Conservation (phyloP, 1,140 invertebrate species). For the Microvelia longipes region DNA sequence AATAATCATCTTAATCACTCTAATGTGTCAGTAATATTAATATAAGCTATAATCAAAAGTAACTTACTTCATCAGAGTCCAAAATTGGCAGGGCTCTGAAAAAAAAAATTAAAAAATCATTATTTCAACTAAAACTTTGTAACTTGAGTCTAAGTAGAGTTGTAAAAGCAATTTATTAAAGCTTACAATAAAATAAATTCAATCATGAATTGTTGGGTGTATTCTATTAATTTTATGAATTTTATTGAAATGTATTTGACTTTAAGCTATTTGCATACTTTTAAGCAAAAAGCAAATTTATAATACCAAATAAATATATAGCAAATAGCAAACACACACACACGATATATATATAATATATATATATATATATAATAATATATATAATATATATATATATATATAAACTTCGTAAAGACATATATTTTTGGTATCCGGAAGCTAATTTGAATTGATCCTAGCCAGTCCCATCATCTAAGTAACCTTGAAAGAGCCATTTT, state of each 20-base stretch:
- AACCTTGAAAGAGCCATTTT: background rate
- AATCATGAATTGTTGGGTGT: background rate
- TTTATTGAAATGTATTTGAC: background rate
- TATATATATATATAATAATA: background rate
- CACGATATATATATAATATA: too few species aligned
- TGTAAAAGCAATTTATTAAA: background rate
- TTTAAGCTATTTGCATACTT: background rate
- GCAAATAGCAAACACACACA: too few species aligned
- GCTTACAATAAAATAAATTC: background rate
- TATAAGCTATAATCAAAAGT: constrained; percentile 6
- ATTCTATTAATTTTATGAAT: background rate
- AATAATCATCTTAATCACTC: background rate
- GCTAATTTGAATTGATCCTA: background rate
- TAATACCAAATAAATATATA: too few species aligned
- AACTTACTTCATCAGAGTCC: constrained; percentile 62
- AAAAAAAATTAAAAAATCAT: constrained; percentile 20
- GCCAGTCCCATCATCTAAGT: background rate
- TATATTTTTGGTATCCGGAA: background rate
- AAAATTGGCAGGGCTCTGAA: constrained; percentile 55
- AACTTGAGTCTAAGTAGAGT: background rate
- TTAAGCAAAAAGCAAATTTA: background rate
- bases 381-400: background rate
- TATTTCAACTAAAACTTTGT: constrained; percentile 6
- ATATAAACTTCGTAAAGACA: background rate
- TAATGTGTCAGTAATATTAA: constrained; percentile 9